phyloP scores from a whole-genome alignment of 2,797 vertebrate genomes.

The Sebastes cheni region DNA sequence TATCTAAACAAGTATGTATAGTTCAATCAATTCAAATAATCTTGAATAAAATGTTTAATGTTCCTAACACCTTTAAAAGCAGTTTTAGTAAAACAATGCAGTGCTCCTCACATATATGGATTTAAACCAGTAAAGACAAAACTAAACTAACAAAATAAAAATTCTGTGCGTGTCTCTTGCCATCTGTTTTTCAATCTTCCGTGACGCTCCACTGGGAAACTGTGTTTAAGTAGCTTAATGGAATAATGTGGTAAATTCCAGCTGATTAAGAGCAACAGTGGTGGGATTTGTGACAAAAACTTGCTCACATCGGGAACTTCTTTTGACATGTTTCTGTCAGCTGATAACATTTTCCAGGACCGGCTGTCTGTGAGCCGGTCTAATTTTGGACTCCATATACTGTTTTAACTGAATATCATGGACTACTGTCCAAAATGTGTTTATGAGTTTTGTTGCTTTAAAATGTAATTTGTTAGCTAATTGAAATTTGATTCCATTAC shows the following conservation, averaged over 20 bases:
- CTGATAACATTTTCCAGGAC: constrained; percentile 41
- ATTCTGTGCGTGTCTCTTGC: too few species aligned
- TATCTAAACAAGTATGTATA: background rate
- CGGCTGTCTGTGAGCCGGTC: background rate
- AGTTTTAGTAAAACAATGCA: background rate
- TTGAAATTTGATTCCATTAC: background rate
- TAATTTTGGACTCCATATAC: background rate
- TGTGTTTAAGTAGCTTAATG: background rate
- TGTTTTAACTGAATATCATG: background rate
- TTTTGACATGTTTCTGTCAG: constrained; percentile 21
- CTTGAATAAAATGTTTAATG: background rate
- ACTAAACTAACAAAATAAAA: background rate
- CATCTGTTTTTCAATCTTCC: background rate
- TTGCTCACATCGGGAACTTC: background rate
- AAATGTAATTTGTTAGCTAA: background rate
- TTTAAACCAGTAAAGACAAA: background rate
- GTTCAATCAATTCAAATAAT: background rate
- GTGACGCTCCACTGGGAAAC: background rate
- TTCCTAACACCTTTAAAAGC: background rate
- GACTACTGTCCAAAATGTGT: background rate
- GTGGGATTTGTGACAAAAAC: background rate
- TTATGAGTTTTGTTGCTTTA: background rate
- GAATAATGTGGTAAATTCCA: background rate
- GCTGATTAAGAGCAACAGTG: constrained; percentile 3
- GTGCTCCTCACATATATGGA: background rate